These are phyloP conservation scores for Chrysina gloriosa DNA, from an alignment of 2,888 invertebrate genomes.

Conservation along the genomic window DNA sequence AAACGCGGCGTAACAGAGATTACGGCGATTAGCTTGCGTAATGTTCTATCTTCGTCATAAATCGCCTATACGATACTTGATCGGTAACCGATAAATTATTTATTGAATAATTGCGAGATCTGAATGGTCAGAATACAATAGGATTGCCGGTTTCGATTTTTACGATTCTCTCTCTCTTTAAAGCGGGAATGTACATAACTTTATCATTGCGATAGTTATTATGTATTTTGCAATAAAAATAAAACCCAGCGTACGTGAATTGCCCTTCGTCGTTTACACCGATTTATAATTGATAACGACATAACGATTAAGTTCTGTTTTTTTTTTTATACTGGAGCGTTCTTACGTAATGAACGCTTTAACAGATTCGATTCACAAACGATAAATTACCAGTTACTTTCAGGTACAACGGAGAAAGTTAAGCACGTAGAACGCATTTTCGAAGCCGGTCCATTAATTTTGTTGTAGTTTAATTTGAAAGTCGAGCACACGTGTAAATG, in stretches of 20 bases:
- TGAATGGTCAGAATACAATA: background rate
- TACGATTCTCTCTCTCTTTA: too few species aligned
- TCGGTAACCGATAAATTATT: slow-evolving; percentile 8
- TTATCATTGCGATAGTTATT: slow-evolving; percentile 36
- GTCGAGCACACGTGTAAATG: slow-evolving; percentile 9
- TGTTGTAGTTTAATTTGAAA: slow-evolving; percentile 18
- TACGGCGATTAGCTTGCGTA: slow-evolving; percentile 5
- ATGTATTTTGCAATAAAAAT: slow-evolving; percentile 31
- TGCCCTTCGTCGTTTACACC: too few species aligned
- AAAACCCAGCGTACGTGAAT: slow-evolving; percentile 21
- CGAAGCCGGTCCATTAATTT: slow-evolving; percentile 18
- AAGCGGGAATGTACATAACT: too few species aligned
- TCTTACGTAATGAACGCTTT: slow-evolving; percentile 28
- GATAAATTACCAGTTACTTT: slow-evolving; percentile 13
- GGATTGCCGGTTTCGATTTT: too few species aligned
- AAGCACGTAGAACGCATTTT: slow-evolving; percentile 11
- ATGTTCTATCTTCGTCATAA: slow-evolving; percentile 18
- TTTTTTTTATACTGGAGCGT: slow-evolving; percentile 14
- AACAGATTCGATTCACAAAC: slow-evolving; percentile 31
- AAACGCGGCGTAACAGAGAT: background rate
- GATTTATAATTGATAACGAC: slow-evolving; percentile 20
- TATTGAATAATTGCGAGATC: background rate
- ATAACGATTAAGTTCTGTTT: slow-evolving; percentile 11
- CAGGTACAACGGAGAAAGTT: slow-evolving; percentile 28
- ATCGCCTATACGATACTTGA: background rate